Conservation (phyloP, 2,113 vertebrate species). For the Erpornis zantholeuca region DNA sequence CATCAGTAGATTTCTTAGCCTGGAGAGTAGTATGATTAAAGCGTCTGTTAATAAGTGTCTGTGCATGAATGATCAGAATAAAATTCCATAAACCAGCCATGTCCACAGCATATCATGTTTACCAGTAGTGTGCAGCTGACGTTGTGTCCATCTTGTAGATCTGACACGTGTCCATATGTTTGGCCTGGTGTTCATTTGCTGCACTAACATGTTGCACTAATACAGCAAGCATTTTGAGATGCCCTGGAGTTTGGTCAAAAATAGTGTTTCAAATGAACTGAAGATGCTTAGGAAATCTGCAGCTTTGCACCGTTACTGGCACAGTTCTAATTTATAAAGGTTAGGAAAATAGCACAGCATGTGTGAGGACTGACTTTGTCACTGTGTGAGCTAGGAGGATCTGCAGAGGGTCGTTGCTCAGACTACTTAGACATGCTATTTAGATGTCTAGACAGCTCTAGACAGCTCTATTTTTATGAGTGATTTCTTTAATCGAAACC, state of each 20-base stretch:
- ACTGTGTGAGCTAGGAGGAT: background rate
- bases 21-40: background rate
- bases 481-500: background rate
- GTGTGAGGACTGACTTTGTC: background rate
- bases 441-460: background rate
- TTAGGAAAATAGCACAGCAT: background rate
- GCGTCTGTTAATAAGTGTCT: background rate
- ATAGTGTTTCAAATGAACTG: background rate
- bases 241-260: background rate
- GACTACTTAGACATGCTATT: background rate
- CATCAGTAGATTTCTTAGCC: background rate
- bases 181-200: background rate
- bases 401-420: background rate
- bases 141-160: background rate
- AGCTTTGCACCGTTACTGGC: background rate
- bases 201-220: background rate
- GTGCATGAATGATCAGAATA: background rate
- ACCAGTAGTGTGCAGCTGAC: background rate
- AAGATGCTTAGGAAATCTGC: background rate
- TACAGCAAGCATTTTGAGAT: background rate
- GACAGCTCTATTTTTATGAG: background rate
- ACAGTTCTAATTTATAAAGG: background rate
- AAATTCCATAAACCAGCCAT: background rate
- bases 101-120: background rate
- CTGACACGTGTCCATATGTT: background rate